These are phyloP conservation scores for Drosophila leontia DNA, from an alignment of 1,140 invertebrate species.

Conservation along the genomic window DNA sequence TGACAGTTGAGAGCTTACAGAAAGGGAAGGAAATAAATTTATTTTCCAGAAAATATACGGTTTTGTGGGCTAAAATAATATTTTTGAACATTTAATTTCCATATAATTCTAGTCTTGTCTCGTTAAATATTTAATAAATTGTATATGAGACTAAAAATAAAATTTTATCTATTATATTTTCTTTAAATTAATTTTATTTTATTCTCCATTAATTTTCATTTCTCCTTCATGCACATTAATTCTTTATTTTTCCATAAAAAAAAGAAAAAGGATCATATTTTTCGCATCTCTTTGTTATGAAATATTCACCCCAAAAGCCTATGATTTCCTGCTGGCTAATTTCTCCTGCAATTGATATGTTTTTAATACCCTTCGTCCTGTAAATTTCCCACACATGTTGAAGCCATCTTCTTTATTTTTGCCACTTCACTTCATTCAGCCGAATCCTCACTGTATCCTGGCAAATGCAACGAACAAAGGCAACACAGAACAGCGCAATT, in stretches of 20 bases:
- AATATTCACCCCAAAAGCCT: conserved; percentile 9
- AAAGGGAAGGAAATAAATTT: not conserved
- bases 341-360: conserved; percentile 38
- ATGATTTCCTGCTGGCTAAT: conserved; percentile 36
- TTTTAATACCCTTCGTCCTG: conserved; percentile 26
- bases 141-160: not conserved
- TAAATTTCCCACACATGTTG: conserved; percentile 28
- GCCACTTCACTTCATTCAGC: conserved; percentile 35
- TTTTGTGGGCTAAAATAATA: too few species aligned
- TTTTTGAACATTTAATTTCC: too few species aligned
- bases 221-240: not conserved
- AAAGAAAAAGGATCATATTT: conserved; percentile 11
- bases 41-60: not conserved
- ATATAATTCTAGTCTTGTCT: not conserved
- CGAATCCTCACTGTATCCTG: conserved; percentile 41
- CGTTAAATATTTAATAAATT: not conserved
- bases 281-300: not conserved
- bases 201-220: not conserved
- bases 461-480: conserved; percentile 19
- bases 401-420: conserved; percentile 4
- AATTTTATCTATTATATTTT: too few species aligned
- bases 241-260: not conserved
- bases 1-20: not conserved
- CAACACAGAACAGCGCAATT: conserved; percentile 11
- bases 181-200: not conserved